phyloP scores from a whole-genome alignment of 2,797 vertebrate genomes.

The Holocentrus rufus region DNA sequence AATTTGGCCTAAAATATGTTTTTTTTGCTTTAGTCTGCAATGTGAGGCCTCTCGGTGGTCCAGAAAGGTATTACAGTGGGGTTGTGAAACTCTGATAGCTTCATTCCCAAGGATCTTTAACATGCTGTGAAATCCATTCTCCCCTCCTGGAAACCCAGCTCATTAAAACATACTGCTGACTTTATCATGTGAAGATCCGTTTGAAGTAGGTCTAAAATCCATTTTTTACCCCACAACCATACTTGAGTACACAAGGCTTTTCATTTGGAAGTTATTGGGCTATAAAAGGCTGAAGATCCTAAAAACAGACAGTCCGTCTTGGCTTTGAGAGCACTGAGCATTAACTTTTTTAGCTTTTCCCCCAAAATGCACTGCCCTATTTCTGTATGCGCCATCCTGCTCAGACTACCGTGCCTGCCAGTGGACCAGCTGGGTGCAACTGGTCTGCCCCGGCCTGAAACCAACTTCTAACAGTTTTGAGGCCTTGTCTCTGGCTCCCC shows the following conservation, averaged over 20 bases:
- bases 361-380: neutral
- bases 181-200: neutral
- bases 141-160: neutral
- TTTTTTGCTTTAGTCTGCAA: conserved; percentile 10
- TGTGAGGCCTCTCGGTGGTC: neutral
- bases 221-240: neutral
- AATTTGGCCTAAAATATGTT: conserved; percentile 10
- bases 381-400: conserved; percentile 3
- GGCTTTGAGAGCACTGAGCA: neutral
- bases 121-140: neutral
- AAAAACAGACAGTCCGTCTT: neutral
- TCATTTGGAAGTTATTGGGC: neutral
- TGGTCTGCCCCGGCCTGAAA: conserved; percentile 15
- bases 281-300: conserved; percentile 1
- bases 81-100: neutral
- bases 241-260: neutral
- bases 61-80: neutral
- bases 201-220: neutral
- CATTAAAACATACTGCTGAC: neutral
- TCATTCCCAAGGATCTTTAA: neutral
- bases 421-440: conserved; percentile 36
- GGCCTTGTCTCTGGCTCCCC: conserved; percentile 5
- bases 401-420: neutral
- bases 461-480: conserved; percentile 14
- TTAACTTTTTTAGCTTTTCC: neutral